Evolutionary conservation across 2,888 invertebrate species (phyloP), one percentile per base, ranked within the genome.

Genomic region (Drosophila kuntzei): DNA sequence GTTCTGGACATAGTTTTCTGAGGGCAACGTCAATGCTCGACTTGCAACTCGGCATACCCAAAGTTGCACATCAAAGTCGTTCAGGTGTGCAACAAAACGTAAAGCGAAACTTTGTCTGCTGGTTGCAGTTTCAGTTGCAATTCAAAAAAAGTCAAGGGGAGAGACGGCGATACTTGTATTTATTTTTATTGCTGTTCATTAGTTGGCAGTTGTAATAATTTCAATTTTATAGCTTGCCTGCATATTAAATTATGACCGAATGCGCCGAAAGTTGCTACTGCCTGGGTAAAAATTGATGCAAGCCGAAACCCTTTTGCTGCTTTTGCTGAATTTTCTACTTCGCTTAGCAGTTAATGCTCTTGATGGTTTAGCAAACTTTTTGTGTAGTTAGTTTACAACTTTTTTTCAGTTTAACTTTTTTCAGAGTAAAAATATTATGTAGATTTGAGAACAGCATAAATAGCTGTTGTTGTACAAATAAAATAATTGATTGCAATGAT

Each of bases 101-200:
- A 59, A 54, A 46, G 53, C 50, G 55, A 73, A 73, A 83, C 88
- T 83, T 82, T 87, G 68, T 72, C 81, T 75, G 64, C 61, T 36
- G 36, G 47, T 43, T 63, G 64, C 57, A 62, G 39, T 41, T 41
- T n/a, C 55, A 63, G n/a, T 58, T 49, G 34, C 36, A 11, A 9
- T 27, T 39, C 16, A 18, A 39, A 39, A 16, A 37, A 50, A 65
- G 46, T 62, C 60, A 34, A 29, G 12, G 27, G 37, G 25, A 12
- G 16, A 3, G 25, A 25, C 18, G 4, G 18, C 5, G 46, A 36
- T 57, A 18, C 34, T 71, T 65, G 75, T 77, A 80, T 84, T 89
- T 84, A 89, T 83, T 89, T 86, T 83, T 83, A 83, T 87, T 72
- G 70, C 71, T 82, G 83, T 83, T 88, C 89, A 88, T 88, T 83